These are phyloP conservation scores for Odontomyia ornata DNA, from an alignment of 2,888 invertebrate species.

Conservation along the genomic window DNA sequence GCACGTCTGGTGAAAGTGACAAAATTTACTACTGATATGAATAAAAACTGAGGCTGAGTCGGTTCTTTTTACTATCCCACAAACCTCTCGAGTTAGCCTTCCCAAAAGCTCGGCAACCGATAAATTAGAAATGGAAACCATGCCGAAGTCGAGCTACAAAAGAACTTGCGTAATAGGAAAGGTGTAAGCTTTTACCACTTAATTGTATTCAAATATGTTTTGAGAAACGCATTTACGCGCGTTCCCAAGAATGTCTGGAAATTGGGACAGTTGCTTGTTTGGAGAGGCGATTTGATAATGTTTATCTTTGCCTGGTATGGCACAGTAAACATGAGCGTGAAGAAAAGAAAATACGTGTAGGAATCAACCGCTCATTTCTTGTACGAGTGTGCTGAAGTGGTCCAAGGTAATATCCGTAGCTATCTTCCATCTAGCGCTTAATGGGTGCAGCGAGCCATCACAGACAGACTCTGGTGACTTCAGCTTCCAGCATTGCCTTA, in stretches of 20 bases:
- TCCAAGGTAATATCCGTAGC: constrained; percentile 28
- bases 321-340: neutral
- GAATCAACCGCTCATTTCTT: neutral
- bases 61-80: no score
- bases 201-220: no score
- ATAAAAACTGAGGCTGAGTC: no score
- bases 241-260: neutral
- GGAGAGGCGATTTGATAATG: neutral
- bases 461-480: neutral
- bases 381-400: constrained; percentile 2
- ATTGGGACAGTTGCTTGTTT: constrained; percentile 4
- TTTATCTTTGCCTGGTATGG: neutral
- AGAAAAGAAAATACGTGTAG: neutral
- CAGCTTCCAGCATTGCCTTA: neutral
- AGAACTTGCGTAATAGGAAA: no score
- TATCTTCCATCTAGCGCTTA: neutral
- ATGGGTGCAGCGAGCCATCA: constrained; percentile 24
- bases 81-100: no score
- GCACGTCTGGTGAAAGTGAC: no score
- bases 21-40: no score
- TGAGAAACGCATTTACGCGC: no score
- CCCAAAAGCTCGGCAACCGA: no score
- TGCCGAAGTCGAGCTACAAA: no score
- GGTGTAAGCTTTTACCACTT: no score
- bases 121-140: no score